phyloP scores from a whole-genome alignment of 2,888 invertebrate species.

The Thecophora atra region DNA sequence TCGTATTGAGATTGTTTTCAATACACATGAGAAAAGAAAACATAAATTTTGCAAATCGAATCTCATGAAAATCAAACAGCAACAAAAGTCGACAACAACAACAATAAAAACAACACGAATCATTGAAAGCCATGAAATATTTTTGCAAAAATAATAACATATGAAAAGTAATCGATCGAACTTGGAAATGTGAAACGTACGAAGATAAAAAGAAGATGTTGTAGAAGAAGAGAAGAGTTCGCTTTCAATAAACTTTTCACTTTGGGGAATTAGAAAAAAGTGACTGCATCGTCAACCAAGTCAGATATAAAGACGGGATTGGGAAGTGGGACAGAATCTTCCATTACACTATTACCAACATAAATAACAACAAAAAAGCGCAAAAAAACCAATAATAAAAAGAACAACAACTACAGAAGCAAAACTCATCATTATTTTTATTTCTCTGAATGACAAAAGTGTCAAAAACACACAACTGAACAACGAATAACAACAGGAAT shows the following conservation, averaged over 20 bases:
- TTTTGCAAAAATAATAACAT: constrained; percentile 7
- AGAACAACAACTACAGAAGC: not conserved
- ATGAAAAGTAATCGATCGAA: not conserved
- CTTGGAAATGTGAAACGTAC: not conserved
- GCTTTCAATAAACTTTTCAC: constrained; percentile 44
- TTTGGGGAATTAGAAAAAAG: constrained; percentile 40
- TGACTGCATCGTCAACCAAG: not conserved
- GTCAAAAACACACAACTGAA: constrained; percentile 38
- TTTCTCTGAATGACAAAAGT: constrained; percentile 41
- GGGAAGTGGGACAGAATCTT: not conserved
- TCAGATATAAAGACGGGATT: not conserved
- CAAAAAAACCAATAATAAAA: not conserved
- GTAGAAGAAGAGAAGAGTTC: not conserved
- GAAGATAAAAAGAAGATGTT: not conserved
- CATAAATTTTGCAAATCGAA: constrained; percentile 18
- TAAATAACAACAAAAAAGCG: not conserved
- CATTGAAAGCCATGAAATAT: not conserved
- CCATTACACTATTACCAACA: not conserved
- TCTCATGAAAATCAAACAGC: not conserved
- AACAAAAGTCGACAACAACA: not conserved
- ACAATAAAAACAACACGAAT: not conserved
- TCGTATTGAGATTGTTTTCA: not conserved
- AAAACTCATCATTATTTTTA: constrained; percentile 16
- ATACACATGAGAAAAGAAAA: constrained; percentile 5
- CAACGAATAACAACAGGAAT: constrained; percentile 14